Conservation (phyloP, 2,888 invertebrate species). For the Camptogramma bilineatum region DNA sequence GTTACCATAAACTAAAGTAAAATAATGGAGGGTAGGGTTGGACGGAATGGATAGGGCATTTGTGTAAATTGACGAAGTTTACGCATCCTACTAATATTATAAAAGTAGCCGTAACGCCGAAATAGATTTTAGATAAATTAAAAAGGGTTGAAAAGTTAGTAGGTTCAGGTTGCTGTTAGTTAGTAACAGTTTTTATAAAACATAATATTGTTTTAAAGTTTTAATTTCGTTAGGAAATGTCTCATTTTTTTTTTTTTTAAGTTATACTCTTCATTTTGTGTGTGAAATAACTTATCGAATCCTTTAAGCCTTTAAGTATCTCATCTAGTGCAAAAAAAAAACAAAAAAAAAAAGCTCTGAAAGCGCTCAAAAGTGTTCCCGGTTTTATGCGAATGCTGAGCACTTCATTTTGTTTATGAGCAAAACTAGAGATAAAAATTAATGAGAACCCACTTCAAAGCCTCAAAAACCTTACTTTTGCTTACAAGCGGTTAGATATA, state of each 20-base stretch:
- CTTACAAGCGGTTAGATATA: neutral
- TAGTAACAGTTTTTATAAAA: neutral
- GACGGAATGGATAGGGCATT: slow-evolving; percentile 15
- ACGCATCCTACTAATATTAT: neutral
- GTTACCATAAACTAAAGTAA: slow-evolving; percentile 29
- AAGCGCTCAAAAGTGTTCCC: neutral
- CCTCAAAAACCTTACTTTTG: neutral
- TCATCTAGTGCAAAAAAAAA: neutral
- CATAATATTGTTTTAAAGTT: neutral
- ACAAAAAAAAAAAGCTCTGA: neutral
- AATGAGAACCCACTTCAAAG: slow-evolving; percentile 5
- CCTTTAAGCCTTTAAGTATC: neutral
- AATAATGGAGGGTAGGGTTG: slow-evolving; percentile 21
- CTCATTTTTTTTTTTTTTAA: neutral
- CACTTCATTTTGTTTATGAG: slow-evolving; percentile 9
- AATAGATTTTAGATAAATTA: neutral
- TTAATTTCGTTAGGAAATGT: neutral
- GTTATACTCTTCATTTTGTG: neutral
- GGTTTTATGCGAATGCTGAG: slow-evolving; percentile 2
- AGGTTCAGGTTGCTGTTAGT: too few relatives aligned
- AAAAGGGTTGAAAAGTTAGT: neutral
- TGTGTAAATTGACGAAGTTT: slow-evolving; percentile 24
- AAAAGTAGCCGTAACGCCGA: neutral
- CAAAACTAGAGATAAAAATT: slow-evolving; percentile 4
- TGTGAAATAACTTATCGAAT: too few relatives aligned